These are phyloP conservation scores for Champsocephalus esox DNA, from an alignment of 2,797 vertebrate species.

Conservation along the genomic window DNA sequence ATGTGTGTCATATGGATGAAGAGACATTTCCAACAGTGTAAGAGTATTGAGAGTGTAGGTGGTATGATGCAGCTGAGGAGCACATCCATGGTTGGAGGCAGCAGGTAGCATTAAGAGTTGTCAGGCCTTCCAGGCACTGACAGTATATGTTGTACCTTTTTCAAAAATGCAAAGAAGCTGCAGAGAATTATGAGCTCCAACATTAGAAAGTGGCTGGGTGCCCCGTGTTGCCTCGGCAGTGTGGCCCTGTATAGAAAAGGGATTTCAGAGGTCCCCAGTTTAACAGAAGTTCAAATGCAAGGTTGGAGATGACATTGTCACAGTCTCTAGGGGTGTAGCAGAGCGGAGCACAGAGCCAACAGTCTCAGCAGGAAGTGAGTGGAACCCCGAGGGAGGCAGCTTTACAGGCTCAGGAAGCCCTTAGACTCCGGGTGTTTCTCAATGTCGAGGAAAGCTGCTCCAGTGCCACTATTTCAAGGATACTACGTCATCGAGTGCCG, in stretches of 20 bases:
- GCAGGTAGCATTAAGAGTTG: neutral
- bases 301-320: too few relatives aligned
- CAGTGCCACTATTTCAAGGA: too few relatives aligned
- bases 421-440: too few relatives aligned
- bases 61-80: neutral
- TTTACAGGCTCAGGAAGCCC: too few relatives aligned
- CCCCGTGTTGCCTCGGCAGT: neutral
- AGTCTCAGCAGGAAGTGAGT: neutral
- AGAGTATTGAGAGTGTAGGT: neutral
- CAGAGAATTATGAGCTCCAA: neutral
- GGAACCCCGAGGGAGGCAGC: too few relatives aligned
- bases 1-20: neutral
- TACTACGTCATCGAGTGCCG: too few relatives aligned
- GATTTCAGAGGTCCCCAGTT: neutral
- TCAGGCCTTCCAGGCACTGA: neutral
- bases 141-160: neutral
- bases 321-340: too few relatives aligned
- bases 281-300: neutral
- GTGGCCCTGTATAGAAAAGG: neutral
- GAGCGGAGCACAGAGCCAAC: neutral
- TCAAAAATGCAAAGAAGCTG: neutral
- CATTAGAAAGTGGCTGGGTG: neutral
- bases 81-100: neutral
- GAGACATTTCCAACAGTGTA: neutral
- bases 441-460: too few relatives aligned